These are phyloP conservation scores for Alca torda DNA, from an alignment of 2,797 vertebrate genomes.

Conservation along the genomic window DNA sequence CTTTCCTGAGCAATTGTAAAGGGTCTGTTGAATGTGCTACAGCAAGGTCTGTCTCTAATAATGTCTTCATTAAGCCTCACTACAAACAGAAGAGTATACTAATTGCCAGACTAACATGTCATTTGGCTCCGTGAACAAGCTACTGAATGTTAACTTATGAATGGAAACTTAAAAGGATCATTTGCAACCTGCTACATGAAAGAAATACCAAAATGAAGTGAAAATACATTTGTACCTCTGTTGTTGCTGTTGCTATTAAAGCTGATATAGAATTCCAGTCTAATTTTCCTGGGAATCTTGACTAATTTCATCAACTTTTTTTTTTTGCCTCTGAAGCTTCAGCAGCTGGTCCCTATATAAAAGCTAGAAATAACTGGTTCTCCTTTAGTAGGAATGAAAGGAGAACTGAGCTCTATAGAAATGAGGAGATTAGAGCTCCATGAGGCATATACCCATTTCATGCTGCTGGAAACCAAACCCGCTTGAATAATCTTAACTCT, in stretches of 20 bases:
- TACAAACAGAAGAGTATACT: conserved; percentile 15
- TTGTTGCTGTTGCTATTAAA: not conserved
- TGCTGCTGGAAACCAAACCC: conserved; percentile 33
- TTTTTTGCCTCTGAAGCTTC: not conserved
- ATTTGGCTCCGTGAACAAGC: conserved; percentile 9
- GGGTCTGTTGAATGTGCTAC: not conserved
- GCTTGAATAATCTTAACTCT: conserved; percentile 37
- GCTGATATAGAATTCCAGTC: not conserved
- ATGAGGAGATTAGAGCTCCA: conserved; percentile 56
- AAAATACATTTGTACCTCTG: not conserved
- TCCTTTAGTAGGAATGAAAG: conserved; percentile 34
- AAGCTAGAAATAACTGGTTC: conserved; percentile 29
- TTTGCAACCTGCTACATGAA: conserved; percentile 32
- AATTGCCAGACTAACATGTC: conserved; percentile 35
- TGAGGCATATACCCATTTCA: conserved; percentile 38
- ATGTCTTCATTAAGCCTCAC: conserved; percentile 43
- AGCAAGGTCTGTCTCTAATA: conserved; percentile 27
- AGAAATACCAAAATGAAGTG: not conserved
- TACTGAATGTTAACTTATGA: conserved; percentile 5
- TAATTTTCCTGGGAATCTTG: not conserved
- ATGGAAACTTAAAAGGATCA: conserved; percentile 9
- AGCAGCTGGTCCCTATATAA: conserved; percentile 31
- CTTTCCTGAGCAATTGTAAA: not conserved
- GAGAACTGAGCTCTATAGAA: conserved; percentile 54
- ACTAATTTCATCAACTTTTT: not conserved